Evolutionary conservation across 1,140 invertebrate genomes (phyloP).

Genomic region (Rhizoglyphus robini): DNA sequence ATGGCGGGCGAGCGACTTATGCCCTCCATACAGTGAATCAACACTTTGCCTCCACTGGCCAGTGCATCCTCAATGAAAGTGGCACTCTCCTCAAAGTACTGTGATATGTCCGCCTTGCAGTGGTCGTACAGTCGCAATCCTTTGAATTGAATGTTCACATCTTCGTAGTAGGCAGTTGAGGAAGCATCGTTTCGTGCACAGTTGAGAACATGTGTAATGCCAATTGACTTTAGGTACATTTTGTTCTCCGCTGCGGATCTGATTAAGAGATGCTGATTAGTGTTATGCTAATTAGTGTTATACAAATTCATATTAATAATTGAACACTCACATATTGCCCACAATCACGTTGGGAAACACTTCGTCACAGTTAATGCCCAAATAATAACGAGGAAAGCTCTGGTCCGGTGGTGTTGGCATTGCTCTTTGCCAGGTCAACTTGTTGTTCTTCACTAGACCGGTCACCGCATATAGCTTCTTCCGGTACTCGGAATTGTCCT

Average conservation of each 20-base stretch:
- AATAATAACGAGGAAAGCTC: too few species aligned
- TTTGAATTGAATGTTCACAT: slow-evolving; percentile 55
- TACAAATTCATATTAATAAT: too few species aligned
- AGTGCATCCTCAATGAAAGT: slow-evolving; percentile 56
- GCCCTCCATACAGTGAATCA: slow-evolving; percentile 69
- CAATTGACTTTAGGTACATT: slow-evolving; percentile 29
- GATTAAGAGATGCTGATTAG: too few species aligned
- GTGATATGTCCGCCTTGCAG: slow-evolving; percentile 54
- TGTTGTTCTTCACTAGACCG: too few species aligned
- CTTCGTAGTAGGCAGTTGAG: slow-evolving; percentile 62
- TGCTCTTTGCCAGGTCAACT: too few species aligned
- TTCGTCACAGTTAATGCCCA: too few species aligned
- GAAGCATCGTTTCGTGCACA: slow-evolving; percentile 30
- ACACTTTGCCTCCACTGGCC: slow-evolving; percentile 47
- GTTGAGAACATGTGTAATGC: slow-evolving; percentile 37
- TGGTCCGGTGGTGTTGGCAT: too few species aligned
- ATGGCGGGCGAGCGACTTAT: slow-evolving; percentile 64
- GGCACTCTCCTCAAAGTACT: slow-evolving; percentile 58
- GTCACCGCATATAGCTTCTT: too few species aligned
- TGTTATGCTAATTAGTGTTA: too few species aligned
- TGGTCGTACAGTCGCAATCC: slow-evolving; percentile 63
- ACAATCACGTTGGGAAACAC: too few species aligned
- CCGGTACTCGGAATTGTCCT: too few species aligned
- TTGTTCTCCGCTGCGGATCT: slow-evolving; percentile 34
- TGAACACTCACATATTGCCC: too few species aligned